Conservation (phyloP, 1,140 invertebrate genomes). For the Yoshiicerus persimilis region DNA sequence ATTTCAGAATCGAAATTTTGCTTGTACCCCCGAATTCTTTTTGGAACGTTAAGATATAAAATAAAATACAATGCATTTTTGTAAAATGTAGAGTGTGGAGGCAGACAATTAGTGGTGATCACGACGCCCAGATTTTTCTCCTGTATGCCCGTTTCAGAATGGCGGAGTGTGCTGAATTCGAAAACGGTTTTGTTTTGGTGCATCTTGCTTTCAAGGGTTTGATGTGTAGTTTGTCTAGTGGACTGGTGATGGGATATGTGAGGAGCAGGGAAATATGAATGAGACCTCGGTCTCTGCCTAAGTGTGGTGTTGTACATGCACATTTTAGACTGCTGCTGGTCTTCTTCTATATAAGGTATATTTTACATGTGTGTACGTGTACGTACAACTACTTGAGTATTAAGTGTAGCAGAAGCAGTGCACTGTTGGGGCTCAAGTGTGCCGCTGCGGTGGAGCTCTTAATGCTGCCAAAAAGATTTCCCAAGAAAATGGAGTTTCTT, state of each 20-base stretch:
- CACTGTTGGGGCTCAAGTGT: constrained; percentile 10
- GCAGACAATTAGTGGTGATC: not conserved
- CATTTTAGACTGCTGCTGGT: not conserved
- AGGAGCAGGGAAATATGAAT: too few species aligned
- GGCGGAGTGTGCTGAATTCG: not conserved
- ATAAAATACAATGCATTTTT: too few species aligned
- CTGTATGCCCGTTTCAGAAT: not conserved
- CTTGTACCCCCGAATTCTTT: too few species aligned
- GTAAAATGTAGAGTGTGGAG: too few species aligned
- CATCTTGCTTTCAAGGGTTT: not conserved
- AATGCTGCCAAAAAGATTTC: constrained; percentile 24
- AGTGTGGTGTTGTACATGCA: too few species aligned
- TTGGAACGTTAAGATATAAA: too few species aligned
- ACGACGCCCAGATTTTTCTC: not conserved
- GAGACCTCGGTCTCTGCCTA: too few species aligned
- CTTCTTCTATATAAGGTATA: not conserved
- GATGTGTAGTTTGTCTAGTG: not conserved
- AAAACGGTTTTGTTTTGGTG: not conserved
- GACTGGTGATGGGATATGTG: too few species aligned
- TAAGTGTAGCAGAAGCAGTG: constrained; percentile 12
- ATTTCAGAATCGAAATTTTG: too few species aligned
- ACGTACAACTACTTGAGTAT: constrained; percentile 9
- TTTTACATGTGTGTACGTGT: not conserved
- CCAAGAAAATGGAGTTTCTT: constrained; percentile 17
- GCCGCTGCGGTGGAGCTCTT: constrained; percentile 2